Evolutionary conservation across 2,113 vertebrate species (phyloP), one percentile per base, ranked within the genome.

Genomic region (Illadopsis cleaveri): DNA sequence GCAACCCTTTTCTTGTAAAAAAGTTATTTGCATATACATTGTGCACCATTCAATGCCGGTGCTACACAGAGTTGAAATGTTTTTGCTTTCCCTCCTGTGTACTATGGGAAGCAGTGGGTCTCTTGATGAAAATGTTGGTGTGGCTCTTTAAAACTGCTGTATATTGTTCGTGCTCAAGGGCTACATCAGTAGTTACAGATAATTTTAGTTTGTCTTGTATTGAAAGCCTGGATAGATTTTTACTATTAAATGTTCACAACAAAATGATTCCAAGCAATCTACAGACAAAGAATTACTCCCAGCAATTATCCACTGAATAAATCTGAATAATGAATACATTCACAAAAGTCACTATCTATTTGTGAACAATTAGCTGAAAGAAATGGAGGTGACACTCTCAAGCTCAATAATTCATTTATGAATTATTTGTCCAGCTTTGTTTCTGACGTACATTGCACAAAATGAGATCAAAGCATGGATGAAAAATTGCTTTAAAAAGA

Each of bases 251-350:
- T 76, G 61, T 65, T 89, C 89, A 70, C 72, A 93, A 53, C 3
- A 3, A 92, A 96, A 86, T 68, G 28, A 78, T 95, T 94, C 72
- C 37, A 82, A 82, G 92, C 56, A 89, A 71, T 90, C 88, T 86
- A 92, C n/a, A 89, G 78, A 89, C 78, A 90, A 89, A 94, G 56
- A 96, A 95, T 96, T 96, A 92, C 68, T 93, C 90, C 50, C 64
- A 77, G 92, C 35, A 96, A 97, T 96, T 96, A 96, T 83, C 82
- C 76, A 60, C 60, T 81, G 95, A 96, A 95, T 96, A 96, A 95
- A 96, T 95, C 92, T 93, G 92, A 96, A 95, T 94, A 97, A 96
- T 96, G 75, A 96, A 88, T 78, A 40, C 5, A 4, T 83, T 93
- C 61, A 86, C 70, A 71, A 70, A 97, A 96, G 87, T 95, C 94